A percentile compares a stretch with the other conserved stretches of the same genome.
phyloP scores from a whole-genome alignment of 2,888 invertebrate species.

The Euplagia quadripunctaria region DNA sequence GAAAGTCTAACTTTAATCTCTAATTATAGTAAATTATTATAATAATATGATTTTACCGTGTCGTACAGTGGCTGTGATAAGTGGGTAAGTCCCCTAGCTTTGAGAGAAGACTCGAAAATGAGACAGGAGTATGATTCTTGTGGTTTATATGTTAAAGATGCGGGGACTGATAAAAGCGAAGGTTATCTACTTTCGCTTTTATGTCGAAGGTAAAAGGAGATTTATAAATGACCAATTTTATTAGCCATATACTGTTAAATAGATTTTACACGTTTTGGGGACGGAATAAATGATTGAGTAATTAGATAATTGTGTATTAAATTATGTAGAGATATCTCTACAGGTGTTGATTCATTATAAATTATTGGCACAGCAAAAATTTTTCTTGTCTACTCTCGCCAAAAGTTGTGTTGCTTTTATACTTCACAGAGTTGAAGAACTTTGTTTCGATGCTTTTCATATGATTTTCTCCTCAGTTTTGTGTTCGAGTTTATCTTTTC shows the following conservation, averaged over 20 bases:
- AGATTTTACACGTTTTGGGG: background rate
- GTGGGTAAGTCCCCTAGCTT: constrained; percentile 48
- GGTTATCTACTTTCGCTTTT: too few relatives aligned
- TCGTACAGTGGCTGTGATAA: constrained; percentile 81
- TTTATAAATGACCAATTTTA: background rate
- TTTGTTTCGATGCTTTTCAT: background rate
- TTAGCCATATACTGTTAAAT: background rate
- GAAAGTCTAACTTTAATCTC: constrained; percentile 18
- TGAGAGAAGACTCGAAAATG: constrained; percentile 47
- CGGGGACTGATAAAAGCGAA: constrained; percentile 43
- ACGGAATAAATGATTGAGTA: too few relatives aligned
- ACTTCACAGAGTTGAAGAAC: too few relatives aligned
- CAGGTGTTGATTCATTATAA: too few relatives aligned
- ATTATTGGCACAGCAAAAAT: too few relatives aligned
- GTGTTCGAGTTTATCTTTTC: constrained; percentile 35
- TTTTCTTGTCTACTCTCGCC: too few relatives aligned
- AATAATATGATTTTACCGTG: constrained; percentile 56
- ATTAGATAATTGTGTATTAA: too few relatives aligned
- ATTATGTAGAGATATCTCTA: too few relatives aligned
- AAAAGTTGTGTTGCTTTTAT: too few relatives aligned
- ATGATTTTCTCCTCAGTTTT: constrained; percentile 29
- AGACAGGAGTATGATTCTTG: constrained; percentile 40
- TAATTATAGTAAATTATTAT: constrained; percentile 34
- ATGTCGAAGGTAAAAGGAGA: background rate
- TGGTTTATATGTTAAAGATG: constrained; percentile 74